These are phyloP conservation scores for Arvicanthis niloticus DNA, from an alignment of 2,113 vertebrate genomes.

Conservation along the genomic window DNA sequence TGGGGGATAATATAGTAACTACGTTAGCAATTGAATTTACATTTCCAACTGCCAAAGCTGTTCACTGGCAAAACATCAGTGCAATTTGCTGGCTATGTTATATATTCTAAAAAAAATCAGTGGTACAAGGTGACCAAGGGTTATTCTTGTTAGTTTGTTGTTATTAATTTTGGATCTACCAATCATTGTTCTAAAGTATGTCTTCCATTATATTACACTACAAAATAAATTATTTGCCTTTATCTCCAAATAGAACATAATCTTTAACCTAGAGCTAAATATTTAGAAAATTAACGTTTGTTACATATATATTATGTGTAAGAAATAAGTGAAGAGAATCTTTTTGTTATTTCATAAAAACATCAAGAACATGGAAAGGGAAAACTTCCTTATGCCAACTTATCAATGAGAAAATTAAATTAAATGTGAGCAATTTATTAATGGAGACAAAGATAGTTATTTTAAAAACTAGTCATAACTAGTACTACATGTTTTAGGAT, in stretches of 20 bases:
- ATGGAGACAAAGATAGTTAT: background rate
- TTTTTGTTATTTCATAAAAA: background rate
- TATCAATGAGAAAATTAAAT: background rate
- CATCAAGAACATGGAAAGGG: background rate
- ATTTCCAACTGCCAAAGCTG: background rate
- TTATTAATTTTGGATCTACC: background rate
- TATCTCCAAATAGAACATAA: background rate
- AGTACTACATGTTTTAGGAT: background rate
- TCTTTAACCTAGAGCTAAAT: background rate
- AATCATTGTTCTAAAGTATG: background rate
- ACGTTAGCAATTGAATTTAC: background rate
- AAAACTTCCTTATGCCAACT: background rate
- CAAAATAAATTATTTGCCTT: background rate
- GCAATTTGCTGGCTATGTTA: background rate
- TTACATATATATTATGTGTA: background rate
- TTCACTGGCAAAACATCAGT: background rate
- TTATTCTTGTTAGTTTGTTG: background rate
- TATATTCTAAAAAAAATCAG: background rate
- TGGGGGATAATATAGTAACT: background rate
- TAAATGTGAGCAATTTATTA: background rate
- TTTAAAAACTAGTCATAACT: background rate
- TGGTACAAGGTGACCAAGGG: too few species aligned
- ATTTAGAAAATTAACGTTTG: background rate
- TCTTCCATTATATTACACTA: background rate
- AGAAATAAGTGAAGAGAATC: background rate